These are phyloP conservation scores for Carettochelys insculpta DNA, from an alignment of 2,113 vertebrate genomes.

Conservation along the genomic window DNA sequence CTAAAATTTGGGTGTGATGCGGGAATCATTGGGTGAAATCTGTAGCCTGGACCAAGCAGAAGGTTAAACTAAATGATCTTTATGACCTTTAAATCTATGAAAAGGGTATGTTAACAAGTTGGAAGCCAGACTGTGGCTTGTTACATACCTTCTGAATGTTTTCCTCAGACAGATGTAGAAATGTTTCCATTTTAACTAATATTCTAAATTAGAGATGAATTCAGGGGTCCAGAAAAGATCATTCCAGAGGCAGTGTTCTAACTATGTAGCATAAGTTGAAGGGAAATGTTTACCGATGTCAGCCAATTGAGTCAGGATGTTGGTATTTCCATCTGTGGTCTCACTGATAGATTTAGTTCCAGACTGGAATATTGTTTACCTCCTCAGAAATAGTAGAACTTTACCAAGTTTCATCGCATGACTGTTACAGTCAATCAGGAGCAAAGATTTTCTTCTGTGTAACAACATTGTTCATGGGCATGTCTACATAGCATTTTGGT, in stretches of 20 bases:
- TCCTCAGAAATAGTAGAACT: not conserved
- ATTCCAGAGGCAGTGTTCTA: not conserved
- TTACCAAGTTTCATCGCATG: not conserved
- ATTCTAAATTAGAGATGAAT: not conserved
- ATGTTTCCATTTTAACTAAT: not conserved
- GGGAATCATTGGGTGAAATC: not conserved
- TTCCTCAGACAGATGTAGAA: fast-evolving
- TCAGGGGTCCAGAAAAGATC: not conserved
- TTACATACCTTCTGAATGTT: not conserved
- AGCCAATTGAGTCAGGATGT: not conserved
- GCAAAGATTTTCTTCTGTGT: not conserved
- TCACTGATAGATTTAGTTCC: not conserved
- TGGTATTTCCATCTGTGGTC: slow-evolving; percentile 3
- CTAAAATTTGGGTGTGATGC: not conserved
- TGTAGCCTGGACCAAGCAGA: not conserved
- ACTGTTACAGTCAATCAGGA: not conserved
- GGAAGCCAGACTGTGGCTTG: not conserved
- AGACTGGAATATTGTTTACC: slow-evolving; percentile 3
- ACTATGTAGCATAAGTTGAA: not conserved
- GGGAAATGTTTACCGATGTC: not conserved
- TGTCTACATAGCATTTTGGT: not conserved
- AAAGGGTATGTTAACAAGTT: not conserved
- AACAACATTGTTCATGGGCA: not conserved
- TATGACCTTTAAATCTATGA: not conserved
- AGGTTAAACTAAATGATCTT: not conserved